Conservation (phyloP, 2,113 vertebrate genomes). For the Ailurus styani region DNA sequence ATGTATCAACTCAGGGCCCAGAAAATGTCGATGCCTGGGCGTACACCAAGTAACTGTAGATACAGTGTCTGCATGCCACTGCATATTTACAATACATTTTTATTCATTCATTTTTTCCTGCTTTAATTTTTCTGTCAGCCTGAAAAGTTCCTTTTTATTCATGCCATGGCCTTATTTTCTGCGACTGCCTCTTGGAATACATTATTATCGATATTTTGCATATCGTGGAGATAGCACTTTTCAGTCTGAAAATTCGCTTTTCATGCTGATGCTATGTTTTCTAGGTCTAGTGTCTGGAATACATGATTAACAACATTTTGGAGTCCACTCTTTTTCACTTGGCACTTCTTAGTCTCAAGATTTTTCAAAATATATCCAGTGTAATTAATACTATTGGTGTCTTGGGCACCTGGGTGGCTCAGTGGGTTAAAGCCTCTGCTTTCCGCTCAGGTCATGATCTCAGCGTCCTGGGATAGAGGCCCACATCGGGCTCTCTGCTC, state of each 20-base stretch:
- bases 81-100: conserved; percentile 22
- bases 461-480: no score
- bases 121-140: conserved; percentile 48
- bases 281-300: conserved; percentile 25
- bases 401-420: no score
- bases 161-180: conserved; percentile 58
- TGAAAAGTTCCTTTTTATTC: conserved; percentile 46
- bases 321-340: background rate
- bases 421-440: no score
- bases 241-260: conserved; percentile 51
- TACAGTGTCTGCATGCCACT: background rate
- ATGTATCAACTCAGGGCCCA: background rate
- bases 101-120: background rate
- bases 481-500: no score
- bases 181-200: conserved; percentile 35
- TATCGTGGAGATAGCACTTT: conserved; percentile 48
- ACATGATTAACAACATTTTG: conserved; percentile 9
- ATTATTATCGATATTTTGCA: conserved; percentile 64
- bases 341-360: background rate
- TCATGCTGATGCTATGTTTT: conserved; percentile 63
- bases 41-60: background rate
- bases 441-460: no score
- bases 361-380: background rate
- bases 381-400: conserved; percentile 24
- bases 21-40: background rate